Conservation (phyloP, 2,888 invertebrate genomes). For the Lamellibrachia satsuma region DNA sequence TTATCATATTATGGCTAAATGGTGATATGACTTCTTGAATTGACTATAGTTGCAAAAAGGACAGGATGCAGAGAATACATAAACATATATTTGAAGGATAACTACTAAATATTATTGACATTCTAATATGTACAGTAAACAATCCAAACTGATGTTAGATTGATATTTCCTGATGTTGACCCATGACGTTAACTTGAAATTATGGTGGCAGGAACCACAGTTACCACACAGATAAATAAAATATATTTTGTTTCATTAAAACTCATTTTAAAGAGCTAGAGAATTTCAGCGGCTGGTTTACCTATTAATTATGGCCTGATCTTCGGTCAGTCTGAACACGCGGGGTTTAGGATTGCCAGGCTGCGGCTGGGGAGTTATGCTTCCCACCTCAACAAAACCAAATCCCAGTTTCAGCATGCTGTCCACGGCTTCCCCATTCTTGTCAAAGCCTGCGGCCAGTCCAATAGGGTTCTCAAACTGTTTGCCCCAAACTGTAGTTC, state of each 20-base stretch:
- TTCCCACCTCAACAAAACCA: slow-evolving; percentile 95
- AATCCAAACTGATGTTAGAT: too few species aligned
- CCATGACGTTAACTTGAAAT: not conserved
- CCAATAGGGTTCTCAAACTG: slow-evolving; percentile 89
- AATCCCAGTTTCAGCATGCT: slow-evolving; percentile 87
- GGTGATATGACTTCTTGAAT: not conserved
- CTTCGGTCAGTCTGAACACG: slow-evolving; percentile 86
- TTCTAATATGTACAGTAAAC: too few species aligned
- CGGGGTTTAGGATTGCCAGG: slow-evolving; percentile 91
- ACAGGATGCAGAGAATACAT: too few species aligned
- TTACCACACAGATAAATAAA: not conserved
- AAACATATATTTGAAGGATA: too few species aligned
- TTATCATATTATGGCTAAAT: not conserved
- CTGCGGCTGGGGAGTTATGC: slow-evolving; percentile 93
- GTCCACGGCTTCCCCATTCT: slow-evolving; percentile 89
- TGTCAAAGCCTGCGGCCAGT: slow-evolving; percentile 99
- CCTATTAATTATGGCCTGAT: slow-evolving; percentile 91
- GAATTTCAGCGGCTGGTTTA: slow-evolving; percentile 50
- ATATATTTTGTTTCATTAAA: not conserved
- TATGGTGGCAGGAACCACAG: not conserved
- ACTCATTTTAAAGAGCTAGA: not conserved
- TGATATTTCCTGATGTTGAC: too few species aligned
- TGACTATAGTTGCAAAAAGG: too few species aligned
- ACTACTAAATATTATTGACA: too few species aligned
- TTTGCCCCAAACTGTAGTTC: slow-evolving; percentile 77